Conservation (phyloP, 2,888 invertebrate genomes). For the Apotomis betuletana region DNA sequence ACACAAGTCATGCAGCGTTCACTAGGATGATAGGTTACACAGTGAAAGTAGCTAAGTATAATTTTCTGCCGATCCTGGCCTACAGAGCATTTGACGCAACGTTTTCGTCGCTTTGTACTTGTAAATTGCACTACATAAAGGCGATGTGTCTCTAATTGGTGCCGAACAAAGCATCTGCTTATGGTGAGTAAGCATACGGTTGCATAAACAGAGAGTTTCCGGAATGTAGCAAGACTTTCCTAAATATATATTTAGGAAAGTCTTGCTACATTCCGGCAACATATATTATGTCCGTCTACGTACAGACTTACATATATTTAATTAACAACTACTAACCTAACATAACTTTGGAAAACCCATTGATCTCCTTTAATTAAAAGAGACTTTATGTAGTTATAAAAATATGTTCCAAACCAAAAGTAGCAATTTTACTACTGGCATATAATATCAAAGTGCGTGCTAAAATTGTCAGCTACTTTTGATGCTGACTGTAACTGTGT, state of each 20-base stretch:
- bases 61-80: constrained; percentile 34
- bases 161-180: constrained; percentile 30
- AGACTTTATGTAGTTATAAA: too few relatives aligned
- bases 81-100: constrained; percentile 28
- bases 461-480: too few relatives aligned
- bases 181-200: constrained; percentile 32
- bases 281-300: not conserved
- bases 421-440: too few relatives aligned
- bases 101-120: constrained; percentile 34
- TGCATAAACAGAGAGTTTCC: constrained; percentile 38
- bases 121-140: constrained; percentile 40
- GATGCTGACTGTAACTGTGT: too few relatives aligned
- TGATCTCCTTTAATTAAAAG: too few relatives aligned
- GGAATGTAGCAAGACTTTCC: constrained; percentile 27
- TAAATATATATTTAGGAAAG: too few relatives aligned
- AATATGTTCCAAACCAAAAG: too few relatives aligned
- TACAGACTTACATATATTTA: too few relatives aligned
- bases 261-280: too few relatives aligned
- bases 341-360: too few relatives aligned
- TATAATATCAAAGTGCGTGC: too few relatives aligned
- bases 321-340: too few relatives aligned
- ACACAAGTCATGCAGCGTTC: constrained; percentile 5
- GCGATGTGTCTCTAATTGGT: constrained; percentile 36
- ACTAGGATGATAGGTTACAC: constrained; percentile 24
- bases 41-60: constrained; percentile 40